A percentile compares a stretch with the other conserved stretches of the same genome.
Evolutionary conservation across 2,113 vertebrate genomes (phyloP).

Genomic region (Crotalus viridis): DNA sequence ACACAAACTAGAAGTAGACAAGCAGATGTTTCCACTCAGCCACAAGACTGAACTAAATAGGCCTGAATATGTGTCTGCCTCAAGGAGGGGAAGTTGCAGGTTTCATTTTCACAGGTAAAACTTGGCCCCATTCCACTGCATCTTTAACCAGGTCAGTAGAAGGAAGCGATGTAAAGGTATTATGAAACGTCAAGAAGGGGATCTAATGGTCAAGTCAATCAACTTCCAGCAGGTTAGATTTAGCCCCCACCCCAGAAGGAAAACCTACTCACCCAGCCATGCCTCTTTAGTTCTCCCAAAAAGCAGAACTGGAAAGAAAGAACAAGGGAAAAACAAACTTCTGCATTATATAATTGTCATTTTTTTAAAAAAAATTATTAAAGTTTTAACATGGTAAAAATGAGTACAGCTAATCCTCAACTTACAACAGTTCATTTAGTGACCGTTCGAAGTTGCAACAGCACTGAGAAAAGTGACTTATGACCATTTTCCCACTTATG

Average conservation of each 20-base stretch:
- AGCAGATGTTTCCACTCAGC: conserved; percentile 11
- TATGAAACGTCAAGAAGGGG: not conserved
- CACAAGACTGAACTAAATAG: not conserved
- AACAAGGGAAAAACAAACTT: not conserved
- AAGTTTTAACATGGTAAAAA: too few relatives aligned
- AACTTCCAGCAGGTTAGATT: not conserved
- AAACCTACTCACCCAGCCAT: not conserved
- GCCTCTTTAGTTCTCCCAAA: not conserved
- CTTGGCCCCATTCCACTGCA: not conserved
- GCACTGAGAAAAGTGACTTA: too few relatives aligned
- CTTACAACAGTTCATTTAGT: too few relatives aligned
- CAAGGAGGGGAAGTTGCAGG: not conserved
- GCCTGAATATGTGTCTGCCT: not conserved
- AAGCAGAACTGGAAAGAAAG: not conserved
- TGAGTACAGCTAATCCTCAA: too few relatives aligned
- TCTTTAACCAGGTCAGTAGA: not conserved
- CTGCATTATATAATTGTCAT: not conserved
- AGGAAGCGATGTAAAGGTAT: not conserved
- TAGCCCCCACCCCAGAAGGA: not conserved
- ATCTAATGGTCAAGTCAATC: not conserved
- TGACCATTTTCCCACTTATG: too few relatives aligned
- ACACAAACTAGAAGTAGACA: not conserved
- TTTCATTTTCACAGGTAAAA: not conserved
- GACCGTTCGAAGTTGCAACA: too few relatives aligned
- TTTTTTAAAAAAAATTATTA: too few relatives aligned